Base-by-base conservation (phyloP, 1,140 invertebrate genomes). In the Cherax destructor region DNA sequence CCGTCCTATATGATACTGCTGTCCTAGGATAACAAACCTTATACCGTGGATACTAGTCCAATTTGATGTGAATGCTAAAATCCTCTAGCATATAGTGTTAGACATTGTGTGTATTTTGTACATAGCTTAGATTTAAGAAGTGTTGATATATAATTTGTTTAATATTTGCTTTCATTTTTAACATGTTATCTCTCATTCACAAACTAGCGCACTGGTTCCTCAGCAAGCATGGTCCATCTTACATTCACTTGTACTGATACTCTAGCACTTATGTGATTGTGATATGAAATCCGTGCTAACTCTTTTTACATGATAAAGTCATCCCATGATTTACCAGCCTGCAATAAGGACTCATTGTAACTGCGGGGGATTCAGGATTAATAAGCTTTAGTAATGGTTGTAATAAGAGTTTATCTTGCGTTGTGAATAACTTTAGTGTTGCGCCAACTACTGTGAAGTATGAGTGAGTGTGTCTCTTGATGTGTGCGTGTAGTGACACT, bases 51-150 rank as follows among this genome's bases (percentile, higher is more conserved):
- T 56, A 59, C 79, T 81, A 81, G 79, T 81, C 79, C 79, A 56
- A 81, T 59, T 81, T 59, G 18, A 81, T 81, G 79, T 81, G 79
- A 81, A 81, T 81, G 79, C 79, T 81, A 56, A 81, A 30, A 59
- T 74, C 10, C 79, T 56, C 50, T 81, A 81, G 79, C 0, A 21
- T 81, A 81, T 81, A 81, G 79, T n/a, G 50, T 47, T 81, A 81
- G 79, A 81, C n/a, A 81, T 10, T 81, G n/a, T 81, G 79, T 81
- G 79, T 81, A 56, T 81, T 81, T 81, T 81, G 79, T 81, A 81
- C 50, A 81, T 81, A 81, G 79, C 30, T 59, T 81, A 81, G 79
- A 7, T 5, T 81, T 81, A 56, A 81, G 50, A 50, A 50, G 61
- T 65, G 61, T 65, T 65, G 61, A 65, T 18, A 65, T 65, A 65